Conservation (phyloP, 1,140 invertebrate species). For the Macrostomum lignano region DNA sequence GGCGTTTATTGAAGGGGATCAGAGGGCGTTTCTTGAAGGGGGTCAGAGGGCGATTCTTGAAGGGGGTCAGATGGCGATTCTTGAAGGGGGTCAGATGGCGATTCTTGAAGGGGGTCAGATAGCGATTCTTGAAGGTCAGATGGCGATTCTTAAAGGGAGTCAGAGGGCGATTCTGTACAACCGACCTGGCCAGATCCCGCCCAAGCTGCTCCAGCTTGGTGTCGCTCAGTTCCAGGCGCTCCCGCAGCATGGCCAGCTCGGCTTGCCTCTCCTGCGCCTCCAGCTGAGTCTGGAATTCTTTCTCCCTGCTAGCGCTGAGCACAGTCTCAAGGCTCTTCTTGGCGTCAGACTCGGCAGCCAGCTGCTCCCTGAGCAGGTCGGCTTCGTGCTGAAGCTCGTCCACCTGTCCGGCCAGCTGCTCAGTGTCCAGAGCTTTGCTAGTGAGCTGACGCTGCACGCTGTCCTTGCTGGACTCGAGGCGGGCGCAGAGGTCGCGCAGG, state of each 20-base stretch:
- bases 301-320: conserved; percentile 20
- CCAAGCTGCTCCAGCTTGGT: conserved; percentile 25
- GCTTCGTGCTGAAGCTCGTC: conserved; percentile 20
- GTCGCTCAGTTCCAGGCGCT: conserved; percentile 21
- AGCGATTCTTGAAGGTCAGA: too few relatives aligned
- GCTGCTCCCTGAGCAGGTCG: conserved; percentile 15
- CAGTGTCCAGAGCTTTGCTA: conserved; percentile 18
- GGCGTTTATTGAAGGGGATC: too few relatives aligned
- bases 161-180: too few relatives aligned
- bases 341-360: conserved; percentile 13
- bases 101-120: too few relatives aligned
- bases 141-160: too few relatives aligned
- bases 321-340: conserved; percentile 21
- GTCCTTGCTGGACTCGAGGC: conserved; percentile 22
- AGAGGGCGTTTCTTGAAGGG: too few relatives aligned
- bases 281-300: conserved; percentile 22
- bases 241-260: conserved; percentile 25
- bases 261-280: conserved; percentile 19
- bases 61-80: too few relatives aligned
- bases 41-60: too few relatives aligned
- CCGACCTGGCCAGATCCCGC: too few relatives aligned
- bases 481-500: conserved; percentile 18
- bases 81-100: too few relatives aligned
- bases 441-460: conserved; percentile 18
- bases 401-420: conserved; percentile 15